Percentiles rank a stretch among this genome's conserved stretches.
These are phyloP conservation scores for Chrysochloris asiatica DNA, from an alignment of 2,113 vertebrate species.

Conservation along the genomic window DNA sequence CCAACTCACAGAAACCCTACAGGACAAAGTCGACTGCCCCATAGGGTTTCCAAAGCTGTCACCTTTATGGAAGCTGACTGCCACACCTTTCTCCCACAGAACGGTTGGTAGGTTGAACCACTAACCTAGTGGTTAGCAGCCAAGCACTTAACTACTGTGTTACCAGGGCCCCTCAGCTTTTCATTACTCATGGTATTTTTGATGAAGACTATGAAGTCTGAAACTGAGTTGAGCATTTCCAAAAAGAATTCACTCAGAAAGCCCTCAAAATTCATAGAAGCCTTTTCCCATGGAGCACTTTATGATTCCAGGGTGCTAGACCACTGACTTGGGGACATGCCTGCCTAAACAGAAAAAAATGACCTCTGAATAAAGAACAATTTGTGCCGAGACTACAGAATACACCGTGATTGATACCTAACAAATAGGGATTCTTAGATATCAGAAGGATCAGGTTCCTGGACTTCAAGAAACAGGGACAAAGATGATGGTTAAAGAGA, in stretches of 20 bases:
- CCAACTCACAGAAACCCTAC: background rate
- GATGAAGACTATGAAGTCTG: background rate
- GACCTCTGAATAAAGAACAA: too few relatives aligned
- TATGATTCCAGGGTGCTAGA: too few relatives aligned
- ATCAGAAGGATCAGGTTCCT: background rate
- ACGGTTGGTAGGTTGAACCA: background rate
- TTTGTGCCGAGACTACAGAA: background rate
- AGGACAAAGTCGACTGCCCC: background rate
- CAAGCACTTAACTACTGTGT: too few relatives aligned
- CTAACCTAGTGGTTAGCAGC: too few relatives aligned
- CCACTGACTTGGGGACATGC: too few relatives aligned
- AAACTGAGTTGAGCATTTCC: background rate
- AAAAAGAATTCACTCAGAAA: background rate
- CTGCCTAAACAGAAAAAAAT: too few relatives aligned
- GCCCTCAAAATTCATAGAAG: too few relatives aligned
- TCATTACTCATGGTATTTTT: background rate
- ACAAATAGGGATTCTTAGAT: background rate
- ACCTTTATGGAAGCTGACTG: background rate
- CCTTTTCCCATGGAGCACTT: too few relatives aligned
- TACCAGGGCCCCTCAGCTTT: background rate
- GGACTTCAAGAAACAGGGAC: background rate
- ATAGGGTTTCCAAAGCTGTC: background rate
- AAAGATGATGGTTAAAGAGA: background rate
- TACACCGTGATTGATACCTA: background rate
- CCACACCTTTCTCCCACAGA: background rate